Conservation (phyloP, 2,797 vertebrate genomes). For the Neoniphon sammara region DNA sequence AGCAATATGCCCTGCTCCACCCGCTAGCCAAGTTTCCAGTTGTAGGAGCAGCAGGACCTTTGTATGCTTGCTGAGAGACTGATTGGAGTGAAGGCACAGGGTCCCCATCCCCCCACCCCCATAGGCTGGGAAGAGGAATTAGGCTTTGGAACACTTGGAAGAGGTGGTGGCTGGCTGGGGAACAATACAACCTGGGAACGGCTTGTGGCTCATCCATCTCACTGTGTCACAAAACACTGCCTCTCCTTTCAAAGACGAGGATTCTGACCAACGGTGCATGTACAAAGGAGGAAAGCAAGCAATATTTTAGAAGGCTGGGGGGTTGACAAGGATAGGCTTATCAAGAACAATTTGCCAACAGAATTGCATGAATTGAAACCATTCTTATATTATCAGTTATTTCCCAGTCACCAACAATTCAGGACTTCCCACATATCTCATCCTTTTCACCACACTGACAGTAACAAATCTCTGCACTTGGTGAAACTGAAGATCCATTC, state of each 20-base stretch:
- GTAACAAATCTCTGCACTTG: neutral
- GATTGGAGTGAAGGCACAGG: constrained; percentile 71
- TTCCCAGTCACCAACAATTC: constrained; percentile 8
- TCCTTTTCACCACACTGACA: neutral
- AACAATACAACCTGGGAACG: constrained; percentile 76
- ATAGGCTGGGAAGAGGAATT: constrained; percentile 73
- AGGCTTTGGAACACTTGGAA: constrained; percentile 73
- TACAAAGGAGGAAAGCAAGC: constrained; percentile 54
- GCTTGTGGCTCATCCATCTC: constrained; percentile 76
- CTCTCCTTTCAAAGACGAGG: constrained; percentile 34
- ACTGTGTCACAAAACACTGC: constrained; percentile 64
- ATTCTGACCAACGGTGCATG: constrained; percentile 11
- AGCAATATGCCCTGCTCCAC: constrained; percentile 58
- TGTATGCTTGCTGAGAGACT: constrained; percentile 78
- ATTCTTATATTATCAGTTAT: constrained; percentile 6
- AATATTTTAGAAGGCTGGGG: constrained; percentile 53
- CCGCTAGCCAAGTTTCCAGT: constrained; percentile 72
- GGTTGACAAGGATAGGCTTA: constrained; percentile 48
- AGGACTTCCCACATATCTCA: neutral
- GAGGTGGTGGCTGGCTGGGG: constrained; percentile 70
- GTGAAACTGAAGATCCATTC: constrained; percentile 8
- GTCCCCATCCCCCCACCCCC: constrained; percentile 64
- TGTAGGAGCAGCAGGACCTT: constrained; percentile 79
- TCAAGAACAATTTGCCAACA: constrained; percentile 45
- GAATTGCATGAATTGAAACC: constrained; percentile 15